A percentile compares a stretch with the other conserved stretches of the same genome.
These are phyloP conservation scores for Pagrus major DNA, from an alignment of 2,113 vertebrate genomes.

Conservation along the genomic window DNA sequence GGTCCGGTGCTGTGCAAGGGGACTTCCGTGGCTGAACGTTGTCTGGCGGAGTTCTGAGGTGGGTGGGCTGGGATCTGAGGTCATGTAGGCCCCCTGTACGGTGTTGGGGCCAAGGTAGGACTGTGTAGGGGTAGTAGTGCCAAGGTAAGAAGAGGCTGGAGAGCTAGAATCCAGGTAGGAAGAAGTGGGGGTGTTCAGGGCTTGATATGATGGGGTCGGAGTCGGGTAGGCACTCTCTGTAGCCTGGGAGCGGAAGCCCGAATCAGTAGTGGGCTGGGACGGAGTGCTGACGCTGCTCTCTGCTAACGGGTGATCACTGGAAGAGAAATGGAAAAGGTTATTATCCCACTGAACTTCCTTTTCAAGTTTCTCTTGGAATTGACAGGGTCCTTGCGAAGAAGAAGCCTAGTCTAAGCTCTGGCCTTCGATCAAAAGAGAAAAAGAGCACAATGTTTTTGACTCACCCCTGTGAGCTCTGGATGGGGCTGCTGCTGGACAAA, in stretches of 20 bases:
- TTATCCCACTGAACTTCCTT: neutral
- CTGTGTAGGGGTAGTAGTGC: conserved; percentile 76
- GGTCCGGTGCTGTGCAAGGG: conserved; percentile 85
- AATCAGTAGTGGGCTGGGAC: conserved; percentile 85
- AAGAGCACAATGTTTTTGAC: conserved; percentile 5
- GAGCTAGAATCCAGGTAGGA: conserved; percentile 84
- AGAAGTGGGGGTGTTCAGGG: conserved; percentile 71
- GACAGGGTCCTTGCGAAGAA: neutral
- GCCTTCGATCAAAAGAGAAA: neutral
- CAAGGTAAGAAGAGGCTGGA: conserved; percentile 75
- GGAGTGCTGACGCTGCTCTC: conserved; percentile 87
- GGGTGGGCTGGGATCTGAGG: conserved; percentile 68
- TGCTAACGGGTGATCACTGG: conserved; percentile 80
- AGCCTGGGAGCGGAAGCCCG: conserved; percentile 85
- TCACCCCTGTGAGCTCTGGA: conserved; percentile 91
- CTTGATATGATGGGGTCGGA: conserved; percentile 78
- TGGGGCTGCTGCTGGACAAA: conserved; percentile 93
- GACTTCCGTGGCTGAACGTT: conserved; percentile 82
- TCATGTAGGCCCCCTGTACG: conserved; percentile 54
- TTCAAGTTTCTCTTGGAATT: too few relatives aligned
- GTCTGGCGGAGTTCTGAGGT: conserved; percentile 80
- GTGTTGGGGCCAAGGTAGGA: conserved; percentile 75
- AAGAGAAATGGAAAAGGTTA: conserved; percentile 18
- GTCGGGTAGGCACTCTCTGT: conserved; percentile 77
- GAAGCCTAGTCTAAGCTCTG: neutral